Evolutionary conservation across 2,888 invertebrate species (phyloP).

Genomic region (Meghimatium bilineatum): DNA sequence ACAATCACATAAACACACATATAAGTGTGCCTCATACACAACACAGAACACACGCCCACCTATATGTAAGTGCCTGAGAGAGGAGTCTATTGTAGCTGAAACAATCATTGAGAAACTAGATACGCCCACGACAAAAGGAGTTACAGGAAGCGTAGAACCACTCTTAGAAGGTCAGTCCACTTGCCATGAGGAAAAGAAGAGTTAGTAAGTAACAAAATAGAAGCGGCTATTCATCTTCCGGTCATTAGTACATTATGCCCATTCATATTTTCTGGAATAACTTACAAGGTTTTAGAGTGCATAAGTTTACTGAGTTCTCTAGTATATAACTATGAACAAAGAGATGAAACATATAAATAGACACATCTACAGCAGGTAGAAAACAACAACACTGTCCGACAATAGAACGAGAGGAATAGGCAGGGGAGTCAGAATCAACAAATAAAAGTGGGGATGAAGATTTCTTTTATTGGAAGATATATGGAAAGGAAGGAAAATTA

Average conservation of each 20-base stretch:
- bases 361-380: too few species aligned
- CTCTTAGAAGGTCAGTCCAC: conserved; percentile 1
- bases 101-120: neutral
- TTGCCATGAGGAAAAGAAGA: neutral
- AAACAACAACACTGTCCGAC: too few species aligned
- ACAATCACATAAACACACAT: neutral
- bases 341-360: too few species aligned
- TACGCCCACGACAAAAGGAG: conserved; percentile 4
- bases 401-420: too few species aligned
- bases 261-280: neutral
- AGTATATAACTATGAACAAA: too few species aligned
- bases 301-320: too few species aligned
- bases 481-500: too few species aligned
- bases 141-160: neutral
- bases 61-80: neutral
- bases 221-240: neutral
- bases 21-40: neutral
- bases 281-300: too few species aligned
- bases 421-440: too few species aligned
- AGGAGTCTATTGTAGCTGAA: neutral
- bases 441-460: too few species aligned
- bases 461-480: too few species aligned
- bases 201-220: neutral
- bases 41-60: neutral
- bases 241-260: neutral